These are phyloP conservation scores for Melitaea athalia DNA, from an alignment of 2,888 invertebrate genomes.

Conservation along the genomic window DNA sequence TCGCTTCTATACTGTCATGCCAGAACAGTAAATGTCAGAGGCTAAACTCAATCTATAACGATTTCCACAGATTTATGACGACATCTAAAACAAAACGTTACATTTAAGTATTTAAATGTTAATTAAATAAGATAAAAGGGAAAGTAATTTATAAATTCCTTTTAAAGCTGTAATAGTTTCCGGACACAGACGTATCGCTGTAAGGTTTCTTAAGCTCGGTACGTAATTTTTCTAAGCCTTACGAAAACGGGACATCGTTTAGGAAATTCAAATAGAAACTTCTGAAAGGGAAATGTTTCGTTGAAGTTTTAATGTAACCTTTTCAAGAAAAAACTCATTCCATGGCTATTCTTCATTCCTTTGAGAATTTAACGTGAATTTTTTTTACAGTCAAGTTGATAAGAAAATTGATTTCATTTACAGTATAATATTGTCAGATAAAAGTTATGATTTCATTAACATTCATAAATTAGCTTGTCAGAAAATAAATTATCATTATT, in stretches of 20 bases:
- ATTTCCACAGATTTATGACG: neutral
- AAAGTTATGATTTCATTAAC: neutral
- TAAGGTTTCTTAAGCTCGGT: neutral
- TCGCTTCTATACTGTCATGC: too few relatives aligned
- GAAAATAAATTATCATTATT: too few relatives aligned
- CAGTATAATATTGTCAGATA: neutral
- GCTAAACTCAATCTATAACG: too few relatives aligned
- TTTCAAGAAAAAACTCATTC: constrained; percentile 6
- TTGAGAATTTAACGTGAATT: constrained; percentile 4
- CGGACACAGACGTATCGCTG: neutral
- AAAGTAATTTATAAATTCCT: neutral
- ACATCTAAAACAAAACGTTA: neutral
- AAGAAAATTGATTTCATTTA: neutral
- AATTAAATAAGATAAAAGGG: neutral
- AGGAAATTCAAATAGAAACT: constrained; percentile 11
- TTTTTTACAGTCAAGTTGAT: neutral
- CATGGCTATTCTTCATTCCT: constrained; percentile 6
- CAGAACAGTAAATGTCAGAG: too few relatives aligned
- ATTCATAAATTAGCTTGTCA: too few relatives aligned
- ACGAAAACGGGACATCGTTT: constrained; percentile 7
- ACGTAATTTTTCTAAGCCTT: constrained; percentile 5
- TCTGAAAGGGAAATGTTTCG: constrained; percentile 2
- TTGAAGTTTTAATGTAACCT: constrained; percentile 9
- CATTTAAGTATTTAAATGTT: neutral
- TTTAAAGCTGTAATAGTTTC: neutral